A percentile compares a stretch with the other conserved stretches of the same genome.
These are phyloP conservation scores for Clupea harengus DNA, from an alignment of 2,113 vertebrate genomes.

Conservation along the genomic window DNA sequence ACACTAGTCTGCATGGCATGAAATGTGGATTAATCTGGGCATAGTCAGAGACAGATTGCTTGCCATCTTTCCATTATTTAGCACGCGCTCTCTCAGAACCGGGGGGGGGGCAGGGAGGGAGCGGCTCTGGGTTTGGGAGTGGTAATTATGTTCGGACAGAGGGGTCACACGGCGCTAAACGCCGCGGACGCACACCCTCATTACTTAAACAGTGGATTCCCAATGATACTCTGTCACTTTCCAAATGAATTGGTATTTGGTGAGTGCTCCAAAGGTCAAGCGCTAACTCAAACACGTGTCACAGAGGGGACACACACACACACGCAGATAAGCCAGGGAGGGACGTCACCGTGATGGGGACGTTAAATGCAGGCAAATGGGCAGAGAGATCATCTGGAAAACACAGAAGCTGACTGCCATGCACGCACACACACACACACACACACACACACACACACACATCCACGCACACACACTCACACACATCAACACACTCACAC, in stretches of 20 bases:
- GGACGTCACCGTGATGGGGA: not conserved
- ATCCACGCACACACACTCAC: not conserved
- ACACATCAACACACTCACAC: not conserved
- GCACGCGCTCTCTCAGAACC: conserved; percentile 52
- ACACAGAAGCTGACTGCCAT: not conserved
- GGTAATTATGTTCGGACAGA: conserved; percentile 70
- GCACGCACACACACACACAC: not conserved
- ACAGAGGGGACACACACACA: too few relatives aligned
- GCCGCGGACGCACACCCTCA: conserved; percentile 61
- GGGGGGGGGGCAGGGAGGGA: conserved; percentile 59
- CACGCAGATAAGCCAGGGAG: not conserved
- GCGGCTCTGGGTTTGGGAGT: conserved; percentile 43
- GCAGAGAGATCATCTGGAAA: too few relatives aligned
- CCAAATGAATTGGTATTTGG: conserved; percentile 61
- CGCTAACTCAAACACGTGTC: not conserved
- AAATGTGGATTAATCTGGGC: conserved; percentile 66
- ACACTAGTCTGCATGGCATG: conserved; percentile 46
- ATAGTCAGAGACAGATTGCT: conserved; percentile 60
- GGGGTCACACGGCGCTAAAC: conserved; percentile 67
- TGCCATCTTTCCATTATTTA: conserved; percentile 67
- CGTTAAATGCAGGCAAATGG: not conserved
- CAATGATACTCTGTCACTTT: conserved; percentile 62
- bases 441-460: not conserved
- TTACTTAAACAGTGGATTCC: conserved; percentile 61
- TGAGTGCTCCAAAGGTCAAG: conserved; percentile 44